Evolutionary conservation across 2,888 invertebrate species (phyloP).

Genomic region (Lasioglossum calceatum): DNA sequence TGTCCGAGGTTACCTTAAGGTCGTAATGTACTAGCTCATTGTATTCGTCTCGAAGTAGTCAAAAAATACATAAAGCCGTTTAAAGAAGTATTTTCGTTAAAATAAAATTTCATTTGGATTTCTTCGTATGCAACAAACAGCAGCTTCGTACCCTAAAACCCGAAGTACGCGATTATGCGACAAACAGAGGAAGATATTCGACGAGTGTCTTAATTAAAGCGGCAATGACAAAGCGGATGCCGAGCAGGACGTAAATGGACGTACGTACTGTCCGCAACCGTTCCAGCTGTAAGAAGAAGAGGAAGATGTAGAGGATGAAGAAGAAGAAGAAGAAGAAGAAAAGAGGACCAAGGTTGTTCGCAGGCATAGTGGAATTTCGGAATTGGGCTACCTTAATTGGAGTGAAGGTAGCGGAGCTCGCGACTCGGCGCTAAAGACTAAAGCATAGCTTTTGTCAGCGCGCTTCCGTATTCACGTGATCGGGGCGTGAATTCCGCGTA

Average conservation of each 20-base stretch:
- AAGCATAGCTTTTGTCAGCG: conserved; percentile 48
- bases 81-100: not conserved
- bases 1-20: not conserved
- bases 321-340: not conserved
- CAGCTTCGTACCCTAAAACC: not conserved
- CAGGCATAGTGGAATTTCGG: conserved; percentile 45
- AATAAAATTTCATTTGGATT: not conserved
- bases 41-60: too few relatives aligned
- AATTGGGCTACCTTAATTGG: conserved; percentile 74
- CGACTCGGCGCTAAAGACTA: conserved; percentile 10
- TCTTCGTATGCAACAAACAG: not conserved
- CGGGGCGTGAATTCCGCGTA: conserved; percentile 81
- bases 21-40: not conserved
- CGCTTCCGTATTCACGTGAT: conserved; percentile 76
- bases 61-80: too few relatives aligned
- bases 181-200: conserved; percentile 10
- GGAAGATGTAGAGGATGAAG: not conserved
- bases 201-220: conserved; percentile 50
- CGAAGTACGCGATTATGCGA: not conserved
- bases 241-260: not conserved
- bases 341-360: not conserved
- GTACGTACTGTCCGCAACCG: not conserved
- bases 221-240: conserved; percentile 37
- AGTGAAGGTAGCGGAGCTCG: conserved; percentile 9
- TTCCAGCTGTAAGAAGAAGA: not conserved